Evolutionary conservation across 2,797 vertebrate species (phyloP).

Genomic region (Otolemur crassicaudatus): DNA sequence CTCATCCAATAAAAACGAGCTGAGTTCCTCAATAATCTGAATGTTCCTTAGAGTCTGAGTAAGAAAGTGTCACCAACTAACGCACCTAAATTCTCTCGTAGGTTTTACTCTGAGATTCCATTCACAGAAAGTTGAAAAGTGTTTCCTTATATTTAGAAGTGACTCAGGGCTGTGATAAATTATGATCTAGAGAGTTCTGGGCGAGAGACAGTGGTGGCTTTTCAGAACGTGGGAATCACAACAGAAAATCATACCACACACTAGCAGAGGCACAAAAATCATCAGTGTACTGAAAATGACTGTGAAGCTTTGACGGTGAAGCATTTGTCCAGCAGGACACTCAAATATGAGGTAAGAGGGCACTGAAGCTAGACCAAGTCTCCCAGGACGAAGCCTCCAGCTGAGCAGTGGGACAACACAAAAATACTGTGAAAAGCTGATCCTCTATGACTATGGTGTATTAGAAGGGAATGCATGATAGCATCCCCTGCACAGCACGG

Average conservation of each 20-base stretch:
- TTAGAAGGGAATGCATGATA: too few relatives aligned
- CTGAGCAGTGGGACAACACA: not conserved
- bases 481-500: too few relatives aligned
- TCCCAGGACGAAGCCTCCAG: rapidly evolving
- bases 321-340: not conserved
- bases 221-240: constrained; percentile 1
- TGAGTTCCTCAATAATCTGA: constrained; percentile 20
- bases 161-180: constrained; percentile 48
- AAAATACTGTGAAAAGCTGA: not conserved
- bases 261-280: not conserved
- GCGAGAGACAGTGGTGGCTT: not conserved
- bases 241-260: not conserved
- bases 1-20: not conserved
- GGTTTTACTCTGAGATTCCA: constrained; percentile 26
- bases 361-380: not conserved
- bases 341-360: not conserved
- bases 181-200: constrained; percentile 22
- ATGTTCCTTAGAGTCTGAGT: not conserved
- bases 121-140: constrained; percentile 41
- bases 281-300: not conserved
- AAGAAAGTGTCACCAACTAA: constrained; percentile 23
- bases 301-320: not conserved
- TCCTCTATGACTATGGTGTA: too few relatives aligned
- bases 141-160: constrained; percentile 56
- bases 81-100: not conserved